Conservation (phyloP, 2,888 invertebrate species). For the Napeogenes sylphis region DNA sequence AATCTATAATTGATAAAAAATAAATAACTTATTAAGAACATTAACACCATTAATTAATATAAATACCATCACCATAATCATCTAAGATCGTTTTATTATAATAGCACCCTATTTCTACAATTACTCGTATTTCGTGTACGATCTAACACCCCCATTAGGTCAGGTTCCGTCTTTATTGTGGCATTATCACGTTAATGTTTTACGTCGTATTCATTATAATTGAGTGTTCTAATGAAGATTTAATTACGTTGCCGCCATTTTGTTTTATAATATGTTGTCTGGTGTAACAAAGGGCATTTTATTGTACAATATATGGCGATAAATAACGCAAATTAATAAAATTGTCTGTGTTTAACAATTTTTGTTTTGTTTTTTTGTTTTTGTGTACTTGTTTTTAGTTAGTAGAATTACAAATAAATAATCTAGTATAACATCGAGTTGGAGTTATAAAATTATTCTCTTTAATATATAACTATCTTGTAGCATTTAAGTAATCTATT, state of each 20-base stretch:
- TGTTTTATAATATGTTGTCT: constrained; percentile 15
- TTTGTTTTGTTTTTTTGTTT: no score
- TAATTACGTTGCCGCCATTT: constrained; percentile 20
- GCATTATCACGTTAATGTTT: constrained; percentile 14
- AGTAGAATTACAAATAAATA: no score
- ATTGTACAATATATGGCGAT: no score
- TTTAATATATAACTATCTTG: no score
- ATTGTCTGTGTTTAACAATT: no score
- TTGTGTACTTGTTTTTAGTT: no score
- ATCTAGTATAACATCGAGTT: no score
- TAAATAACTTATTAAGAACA: no score
- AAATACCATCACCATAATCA: not conserved
- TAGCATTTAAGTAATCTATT: constrained; percentile 1
- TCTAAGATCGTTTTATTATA: constrained; percentile 14
- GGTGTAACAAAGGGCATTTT: not conserved
- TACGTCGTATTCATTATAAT: constrained; percentile 21
- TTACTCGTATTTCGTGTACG: constrained; percentile 18
- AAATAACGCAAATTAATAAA: no score
- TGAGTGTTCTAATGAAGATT: constrained; percentile 25
- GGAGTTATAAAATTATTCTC: no score
- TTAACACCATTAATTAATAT: not conserved
- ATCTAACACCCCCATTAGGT: constrained; percentile 25
- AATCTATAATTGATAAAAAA: no score
- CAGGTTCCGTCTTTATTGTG: constrained; percentile 14
- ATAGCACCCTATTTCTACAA: constrained; percentile 22